Evolutionary conservation across 2,113 vertebrate species (phyloP).

Genomic region (Polypterus bichir): DNA sequence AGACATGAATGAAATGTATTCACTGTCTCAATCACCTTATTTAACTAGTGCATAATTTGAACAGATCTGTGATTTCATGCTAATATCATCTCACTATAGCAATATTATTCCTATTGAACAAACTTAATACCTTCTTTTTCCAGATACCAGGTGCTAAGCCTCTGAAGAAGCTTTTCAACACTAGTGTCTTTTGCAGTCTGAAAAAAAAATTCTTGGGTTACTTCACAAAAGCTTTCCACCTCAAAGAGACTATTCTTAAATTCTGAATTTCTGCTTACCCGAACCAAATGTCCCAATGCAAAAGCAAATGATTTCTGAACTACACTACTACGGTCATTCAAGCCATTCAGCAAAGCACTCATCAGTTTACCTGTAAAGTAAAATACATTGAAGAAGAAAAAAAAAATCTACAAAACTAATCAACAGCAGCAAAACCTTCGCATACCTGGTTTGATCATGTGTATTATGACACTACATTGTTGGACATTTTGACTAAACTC

Average conservation of each 20-base stretch:
- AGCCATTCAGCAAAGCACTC: conserved; percentile 77
- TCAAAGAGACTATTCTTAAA: neutral
- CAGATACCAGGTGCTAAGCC: conserved; percentile 84
- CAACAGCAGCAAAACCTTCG: too few relatives aligned
- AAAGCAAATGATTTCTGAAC: conserved; percentile 88
- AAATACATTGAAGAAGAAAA: too few relatives aligned
- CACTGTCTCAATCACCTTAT: too few relatives aligned
- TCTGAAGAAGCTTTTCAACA: conserved; percentile 84
- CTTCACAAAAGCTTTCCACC: neutral
- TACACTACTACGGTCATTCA: conserved; percentile 79
- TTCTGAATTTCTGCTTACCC: conserved; percentile 49
- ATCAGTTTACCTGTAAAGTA: conserved; percentile 75
- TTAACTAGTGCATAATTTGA: too few relatives aligned
- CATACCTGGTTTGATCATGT: too few relatives aligned
- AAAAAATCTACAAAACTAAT: too few relatives aligned
- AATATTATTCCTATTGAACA: too few relatives aligned
- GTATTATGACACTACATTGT: too few relatives aligned
- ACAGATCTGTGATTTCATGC: neutral
- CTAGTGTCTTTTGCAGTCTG: conserved; percentile 86
- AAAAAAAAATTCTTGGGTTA: conserved; percentile 7
- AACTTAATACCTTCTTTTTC: conserved; percentile 78
- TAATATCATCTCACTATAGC: neutral
- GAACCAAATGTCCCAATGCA: conserved; percentile 85
- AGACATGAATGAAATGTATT: too few relatives aligned
- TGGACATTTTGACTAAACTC: too few relatives aligned